Percentiles rank a stretch among this genome's conserved stretches.
Evolutionary conservation across 2,888 invertebrate species (phyloP).

Genomic region (Mantis religiosa): DNA sequence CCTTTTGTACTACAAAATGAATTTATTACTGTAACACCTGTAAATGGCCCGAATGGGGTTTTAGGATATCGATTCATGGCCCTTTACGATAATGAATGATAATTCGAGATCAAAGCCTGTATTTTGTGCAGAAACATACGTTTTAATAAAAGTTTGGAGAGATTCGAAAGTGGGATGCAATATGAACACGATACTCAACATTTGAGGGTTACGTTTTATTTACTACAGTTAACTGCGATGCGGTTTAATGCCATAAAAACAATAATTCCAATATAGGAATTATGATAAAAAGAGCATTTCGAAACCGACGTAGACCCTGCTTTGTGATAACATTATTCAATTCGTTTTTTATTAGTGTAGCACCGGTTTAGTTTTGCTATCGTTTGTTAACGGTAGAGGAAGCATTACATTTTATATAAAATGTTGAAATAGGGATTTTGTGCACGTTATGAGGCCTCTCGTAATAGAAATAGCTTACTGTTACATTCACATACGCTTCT

Average conservation of each 20-base stretch:
- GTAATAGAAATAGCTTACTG: too few species aligned
- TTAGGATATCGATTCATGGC: not conserved
- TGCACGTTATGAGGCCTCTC: too few species aligned
- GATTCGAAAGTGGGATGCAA: not conserved
- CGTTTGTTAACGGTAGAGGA: too few species aligned
- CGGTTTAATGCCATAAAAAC: not conserved
- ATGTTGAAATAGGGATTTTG: too few species aligned
- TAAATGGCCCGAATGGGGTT: not conserved
- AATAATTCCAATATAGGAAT: not conserved
- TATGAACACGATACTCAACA: not conserved
- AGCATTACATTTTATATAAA: too few species aligned
- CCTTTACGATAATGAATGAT: not conserved
- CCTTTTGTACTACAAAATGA: not conserved
- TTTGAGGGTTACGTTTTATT: not conserved
- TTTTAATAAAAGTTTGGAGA: not conserved
- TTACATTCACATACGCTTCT: too few species aligned
- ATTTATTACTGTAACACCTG: not conserved
- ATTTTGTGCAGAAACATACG: not conserved
- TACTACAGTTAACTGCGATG: not conserved
- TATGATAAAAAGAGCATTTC: too few species aligned
- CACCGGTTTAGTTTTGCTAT: too few species aligned
- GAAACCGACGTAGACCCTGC: too few species aligned
- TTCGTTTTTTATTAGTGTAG: too few species aligned
- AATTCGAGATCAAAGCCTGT: not conserved
- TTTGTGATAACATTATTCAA: too few species aligned